These are phyloP conservation scores for Serilophus lunatus DNA, from an alignment of 2,113 vertebrate species.

Conservation along the genomic window DNA sequence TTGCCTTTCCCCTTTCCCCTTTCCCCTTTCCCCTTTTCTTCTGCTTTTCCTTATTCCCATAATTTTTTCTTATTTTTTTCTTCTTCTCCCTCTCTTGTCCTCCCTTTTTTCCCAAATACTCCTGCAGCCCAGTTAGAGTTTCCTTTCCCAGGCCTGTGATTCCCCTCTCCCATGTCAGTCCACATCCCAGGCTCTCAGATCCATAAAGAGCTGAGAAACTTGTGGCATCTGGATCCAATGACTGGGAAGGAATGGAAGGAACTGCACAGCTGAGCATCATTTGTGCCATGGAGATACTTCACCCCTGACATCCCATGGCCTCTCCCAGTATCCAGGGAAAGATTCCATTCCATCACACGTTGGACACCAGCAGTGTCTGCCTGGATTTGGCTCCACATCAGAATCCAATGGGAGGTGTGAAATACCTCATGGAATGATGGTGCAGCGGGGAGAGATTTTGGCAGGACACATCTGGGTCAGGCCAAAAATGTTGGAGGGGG, in stretches of 20 bases:
- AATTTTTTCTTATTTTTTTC: neutral
- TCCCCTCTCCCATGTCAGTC: neutral
- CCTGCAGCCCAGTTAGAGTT: neutral
- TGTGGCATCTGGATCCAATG: neutral
- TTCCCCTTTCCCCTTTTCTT: neutral
- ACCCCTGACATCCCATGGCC: neutral
- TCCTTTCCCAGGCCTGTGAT: neutral
- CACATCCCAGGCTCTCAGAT: neutral
- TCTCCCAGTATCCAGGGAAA: neutral
- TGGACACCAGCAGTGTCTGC: neutral
- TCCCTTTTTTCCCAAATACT: neutral
- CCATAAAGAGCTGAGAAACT: neutral
- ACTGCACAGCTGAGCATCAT: neutral
- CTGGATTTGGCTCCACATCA: neutral
- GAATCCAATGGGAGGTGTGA: neutral
- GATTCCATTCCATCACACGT: neutral
- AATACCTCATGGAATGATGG: constrained; percentile 16
- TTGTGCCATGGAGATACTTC: neutral
- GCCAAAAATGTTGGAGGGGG: neutral
- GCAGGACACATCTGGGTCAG: neutral
- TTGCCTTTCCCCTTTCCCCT: too few species aligned
- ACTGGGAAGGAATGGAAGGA: neutral
- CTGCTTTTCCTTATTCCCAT: too few species aligned
- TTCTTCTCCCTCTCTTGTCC: too few species aligned
- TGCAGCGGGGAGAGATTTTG: neutral